These are phyloP conservation scores for Psittacula echo DNA, from an alignment of 2,797 vertebrate species.

Conservation along the genomic window DNA sequence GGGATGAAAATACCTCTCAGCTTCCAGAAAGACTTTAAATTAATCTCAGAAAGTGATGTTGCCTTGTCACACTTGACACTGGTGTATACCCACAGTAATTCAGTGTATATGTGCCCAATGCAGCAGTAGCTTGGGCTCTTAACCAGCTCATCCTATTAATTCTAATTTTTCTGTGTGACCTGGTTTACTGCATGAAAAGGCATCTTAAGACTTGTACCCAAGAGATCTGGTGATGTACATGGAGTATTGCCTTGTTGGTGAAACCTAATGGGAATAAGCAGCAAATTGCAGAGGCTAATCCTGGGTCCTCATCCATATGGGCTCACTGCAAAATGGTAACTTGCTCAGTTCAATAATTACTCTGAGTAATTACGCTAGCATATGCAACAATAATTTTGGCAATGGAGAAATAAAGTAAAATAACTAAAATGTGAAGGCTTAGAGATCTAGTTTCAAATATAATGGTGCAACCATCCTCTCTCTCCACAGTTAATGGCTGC, in stretches of 20 bases:
- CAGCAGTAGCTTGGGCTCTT: neutral
- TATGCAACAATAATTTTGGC: neutral
- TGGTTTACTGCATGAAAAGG: neutral
- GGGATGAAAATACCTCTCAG: neutral
- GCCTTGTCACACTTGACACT: neutral
- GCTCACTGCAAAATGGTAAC: neutral
- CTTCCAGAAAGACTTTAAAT: neutral
- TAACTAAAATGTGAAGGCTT: neutral
- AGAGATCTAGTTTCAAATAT: neutral
- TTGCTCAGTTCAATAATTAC: neutral
- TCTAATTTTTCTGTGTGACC: neutral
- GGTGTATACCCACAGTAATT: neutral
- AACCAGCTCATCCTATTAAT: neutral
- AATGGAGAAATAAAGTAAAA: neutral
- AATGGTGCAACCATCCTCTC: rapidly evolving
- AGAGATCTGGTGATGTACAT: neutral
- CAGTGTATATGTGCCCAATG: rapidly evolving
- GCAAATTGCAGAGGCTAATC: neutral
- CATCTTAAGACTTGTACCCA: neutral
- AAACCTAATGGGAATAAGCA: neutral
- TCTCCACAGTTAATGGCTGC: neutral
- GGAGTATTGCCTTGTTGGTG: neutral
- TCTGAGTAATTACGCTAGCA: neutral
- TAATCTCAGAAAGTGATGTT: neutral
- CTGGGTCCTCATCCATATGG: rapidly evolving